phyloP scores from a whole-genome alignment of 64 coral and sea anemone genomes.

The Stylophora pistillata region DNA sequence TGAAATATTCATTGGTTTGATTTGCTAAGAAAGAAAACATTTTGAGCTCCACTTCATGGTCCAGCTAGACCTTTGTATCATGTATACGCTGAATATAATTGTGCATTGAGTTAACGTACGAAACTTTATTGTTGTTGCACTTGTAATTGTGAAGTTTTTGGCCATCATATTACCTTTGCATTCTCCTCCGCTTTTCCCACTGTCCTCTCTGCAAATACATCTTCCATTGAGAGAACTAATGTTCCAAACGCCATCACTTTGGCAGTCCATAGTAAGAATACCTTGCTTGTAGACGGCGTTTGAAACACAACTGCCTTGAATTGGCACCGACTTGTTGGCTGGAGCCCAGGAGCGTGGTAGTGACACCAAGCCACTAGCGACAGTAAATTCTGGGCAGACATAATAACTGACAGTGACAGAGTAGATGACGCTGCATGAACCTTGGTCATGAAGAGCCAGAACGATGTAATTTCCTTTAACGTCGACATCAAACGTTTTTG shows the following conservation, averaged over 20 bases:
- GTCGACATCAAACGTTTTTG: too few relatives aligned
- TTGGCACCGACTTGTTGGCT: neutral
- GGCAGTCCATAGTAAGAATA: neutral
- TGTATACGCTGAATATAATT: too few relatives aligned
- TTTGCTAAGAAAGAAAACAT: too few relatives aligned
- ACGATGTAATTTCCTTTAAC: neutral
- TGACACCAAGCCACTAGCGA: neutral
- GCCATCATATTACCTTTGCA: neutral
- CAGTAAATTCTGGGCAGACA: neutral
- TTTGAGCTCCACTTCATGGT: too few relatives aligned
- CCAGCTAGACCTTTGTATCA: too few relatives aligned
- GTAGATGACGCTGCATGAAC: neutral
- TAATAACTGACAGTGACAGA: neutral
- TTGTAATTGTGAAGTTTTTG: too few relatives aligned
- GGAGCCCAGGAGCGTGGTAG: neutral
- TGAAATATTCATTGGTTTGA: too few relatives aligned
- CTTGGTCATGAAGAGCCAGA: neutral
- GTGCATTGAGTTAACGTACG: too few relatives aligned
- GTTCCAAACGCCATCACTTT: conserved; percentile 2
- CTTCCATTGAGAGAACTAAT: neutral
- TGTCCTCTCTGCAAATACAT: neutral
- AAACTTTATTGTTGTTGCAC: too few relatives aligned
- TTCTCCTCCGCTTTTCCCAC: neutral
- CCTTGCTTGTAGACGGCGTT: neutral
- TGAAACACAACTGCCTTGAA: neutral